phyloP scores from a whole-genome alignment of 2,888 invertebrate species.

The Drosophila merina region DNA sequence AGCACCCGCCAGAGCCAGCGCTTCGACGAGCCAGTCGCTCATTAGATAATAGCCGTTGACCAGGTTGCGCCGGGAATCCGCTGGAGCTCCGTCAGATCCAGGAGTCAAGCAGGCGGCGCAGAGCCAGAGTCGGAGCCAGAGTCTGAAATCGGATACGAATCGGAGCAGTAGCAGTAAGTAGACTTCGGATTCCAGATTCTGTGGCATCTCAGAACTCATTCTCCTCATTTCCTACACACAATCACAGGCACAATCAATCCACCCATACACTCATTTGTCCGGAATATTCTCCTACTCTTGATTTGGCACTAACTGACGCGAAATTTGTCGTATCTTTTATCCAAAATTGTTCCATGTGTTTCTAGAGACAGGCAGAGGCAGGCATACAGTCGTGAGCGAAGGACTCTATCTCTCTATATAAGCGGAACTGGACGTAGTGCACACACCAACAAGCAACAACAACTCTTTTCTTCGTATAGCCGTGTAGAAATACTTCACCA shows the following conservation, averaged over 20 bases:
- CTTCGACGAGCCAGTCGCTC: background rate
- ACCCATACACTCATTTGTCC: background rate
- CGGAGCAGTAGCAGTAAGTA: background rate
- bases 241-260: background rate
- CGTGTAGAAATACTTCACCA: background rate
- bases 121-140: background rate
- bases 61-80: conserved; percentile 4
- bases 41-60: conserved; percentile 5
- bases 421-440: background rate
- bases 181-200: background rate
- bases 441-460: too few species aligned
- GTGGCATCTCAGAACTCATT: background rate
- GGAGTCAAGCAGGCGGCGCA: conserved; percentile 3
- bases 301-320: background rate
- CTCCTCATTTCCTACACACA: background rate
- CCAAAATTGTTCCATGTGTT: background rate
- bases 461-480: too few species aligned
- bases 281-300: background rate
- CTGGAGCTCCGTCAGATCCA: background rate
- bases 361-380: background rate
- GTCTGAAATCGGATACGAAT: background rate
- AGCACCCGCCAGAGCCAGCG: conserved; percentile 4
- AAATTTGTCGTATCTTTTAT: background rate
- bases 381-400: too few species aligned
- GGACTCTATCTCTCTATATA: too few species aligned